These are phyloP conservation scores for Ptiloglossa arizonensis DNA, from an alignment of 1,140 invertebrate genomes.

Conservation along the genomic window DNA sequence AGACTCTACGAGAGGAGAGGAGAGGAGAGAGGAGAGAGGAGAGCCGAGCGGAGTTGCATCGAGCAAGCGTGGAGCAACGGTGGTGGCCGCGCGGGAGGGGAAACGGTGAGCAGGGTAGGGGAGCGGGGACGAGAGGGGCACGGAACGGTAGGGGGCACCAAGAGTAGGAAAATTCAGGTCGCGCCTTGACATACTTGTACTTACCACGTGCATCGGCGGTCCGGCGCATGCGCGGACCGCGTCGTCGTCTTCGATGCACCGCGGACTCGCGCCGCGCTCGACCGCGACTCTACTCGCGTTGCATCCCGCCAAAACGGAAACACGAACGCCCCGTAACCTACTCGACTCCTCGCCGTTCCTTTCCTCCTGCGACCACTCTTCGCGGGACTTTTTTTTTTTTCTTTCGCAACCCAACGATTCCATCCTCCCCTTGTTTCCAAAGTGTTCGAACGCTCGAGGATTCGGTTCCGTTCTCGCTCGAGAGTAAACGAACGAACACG, in stretches of 20 bases:
- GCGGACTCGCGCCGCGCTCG: slow-evolving; percentile 11
- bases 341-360: too few species aligned
- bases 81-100: not conserved
- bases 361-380: too few species aligned
- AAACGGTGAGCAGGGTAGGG: not conserved
- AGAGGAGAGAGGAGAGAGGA: not conserved
- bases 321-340: not conserved
- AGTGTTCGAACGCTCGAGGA: too few species aligned
- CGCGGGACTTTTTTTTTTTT: not conserved
- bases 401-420: too few species aligned
- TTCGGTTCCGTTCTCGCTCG: too few species aligned
- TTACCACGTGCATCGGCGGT: slow-evolving; percentile 80
- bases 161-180: slow-evolving; percentile 83
- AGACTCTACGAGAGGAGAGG: too few species aligned
- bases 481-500: too few species aligned
- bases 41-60: too few species aligned
- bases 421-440: not conserved
- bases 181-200: slow-evolving; percentile 82
- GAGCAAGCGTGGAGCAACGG: slow-evolving; percentile 52
- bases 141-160: slow-evolving; percentile 57
- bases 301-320: slow-evolving; percentile 40
- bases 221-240: slow-evolving; percentile 72
- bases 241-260: slow-evolving; percentile 56
- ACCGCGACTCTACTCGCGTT: slow-evolving; percentile 13
- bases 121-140: not conserved